These are phyloP conservation scores for Acanthis flammea DNA, from an alignment of 2,797 vertebrate genomes.

Conservation along the genomic window DNA sequence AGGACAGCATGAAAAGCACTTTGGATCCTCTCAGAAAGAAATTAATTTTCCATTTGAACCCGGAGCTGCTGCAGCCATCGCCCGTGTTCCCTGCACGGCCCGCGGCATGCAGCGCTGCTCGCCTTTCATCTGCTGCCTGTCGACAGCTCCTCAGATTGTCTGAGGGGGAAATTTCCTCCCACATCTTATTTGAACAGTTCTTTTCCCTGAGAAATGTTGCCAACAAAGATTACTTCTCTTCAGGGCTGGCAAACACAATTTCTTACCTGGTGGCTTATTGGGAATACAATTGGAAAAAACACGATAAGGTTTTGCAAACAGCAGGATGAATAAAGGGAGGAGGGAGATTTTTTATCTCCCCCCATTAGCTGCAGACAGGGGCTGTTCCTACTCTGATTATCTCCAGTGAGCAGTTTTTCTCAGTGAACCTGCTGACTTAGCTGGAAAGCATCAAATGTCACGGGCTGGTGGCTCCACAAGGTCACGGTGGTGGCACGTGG, in stretches of 20 bases:
- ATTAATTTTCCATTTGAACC: neutral
- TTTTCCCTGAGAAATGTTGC: neutral
- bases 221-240: neutral
- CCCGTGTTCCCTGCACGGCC: neutral
- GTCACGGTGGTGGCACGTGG: neutral
- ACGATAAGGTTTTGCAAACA: neutral
- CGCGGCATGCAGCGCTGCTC: fast-evolving
- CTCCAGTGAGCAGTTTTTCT: neutral
- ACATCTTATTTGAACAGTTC: neutral
- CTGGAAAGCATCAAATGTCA: neutral
- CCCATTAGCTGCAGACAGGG: neutral
- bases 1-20: neutral
- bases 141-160: neutral
- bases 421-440: neutral
- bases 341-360: neutral
- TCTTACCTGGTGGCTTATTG: neutral
- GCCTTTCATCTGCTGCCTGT: neutral
- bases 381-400: neutral
- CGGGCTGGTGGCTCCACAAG: neutral
- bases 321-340: neutral
- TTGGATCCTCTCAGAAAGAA: neutral
- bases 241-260: neutral
- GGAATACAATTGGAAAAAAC: neutral
- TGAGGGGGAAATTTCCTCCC: conserved; percentile 19
- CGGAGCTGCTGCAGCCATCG: neutral